These are phyloP conservation scores for Phalacrocorax aristotelis DNA, from an alignment of 2,113 vertebrate species.

Conservation along the genomic window DNA sequence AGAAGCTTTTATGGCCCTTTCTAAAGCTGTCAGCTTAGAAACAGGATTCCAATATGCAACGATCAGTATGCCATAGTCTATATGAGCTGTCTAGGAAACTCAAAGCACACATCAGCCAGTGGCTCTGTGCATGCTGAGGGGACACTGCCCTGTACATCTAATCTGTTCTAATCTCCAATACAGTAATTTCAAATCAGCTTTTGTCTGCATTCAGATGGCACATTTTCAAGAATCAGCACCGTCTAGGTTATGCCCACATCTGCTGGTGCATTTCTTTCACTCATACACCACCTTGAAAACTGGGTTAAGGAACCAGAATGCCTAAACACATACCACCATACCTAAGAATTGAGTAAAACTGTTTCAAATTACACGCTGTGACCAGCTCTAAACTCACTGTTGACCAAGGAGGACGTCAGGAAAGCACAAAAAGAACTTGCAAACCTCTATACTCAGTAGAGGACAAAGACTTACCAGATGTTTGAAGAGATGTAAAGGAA, in stretches of 20 bases:
- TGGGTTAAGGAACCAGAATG: not conserved
- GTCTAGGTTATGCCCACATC: not conserved
- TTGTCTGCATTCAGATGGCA: not conserved
- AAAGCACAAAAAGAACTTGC: not conserved
- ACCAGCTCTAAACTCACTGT: not conserved
- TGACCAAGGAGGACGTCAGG: not conserved
- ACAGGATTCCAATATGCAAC: not conserved
- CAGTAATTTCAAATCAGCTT: not conserved
- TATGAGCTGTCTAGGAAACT: not conserved
- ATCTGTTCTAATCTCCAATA: not conserved
- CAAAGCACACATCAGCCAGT: not conserved
- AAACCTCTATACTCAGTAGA: not conserved
- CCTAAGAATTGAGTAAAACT: not conserved
- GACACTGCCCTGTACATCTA: not conserved
- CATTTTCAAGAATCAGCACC: not conserved
- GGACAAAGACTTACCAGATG: constrained; percentile 37
- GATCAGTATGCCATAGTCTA: too few relatives aligned
- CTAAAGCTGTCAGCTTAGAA: not conserved
- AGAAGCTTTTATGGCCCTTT: not conserved
- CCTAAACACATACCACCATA: not conserved
- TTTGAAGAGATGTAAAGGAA: constrained; percentile 20
- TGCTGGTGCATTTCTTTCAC: not conserved
- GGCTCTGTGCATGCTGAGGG: not conserved
- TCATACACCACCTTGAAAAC: not conserved
- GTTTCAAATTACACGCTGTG: not conserved